Percentiles rank a stretch among this genome's conserved stretches.
Evolutionary conservation across 1,140 invertebrate genomes (phyloP).

Genomic region (Tetramorium simillimum): DNA sequence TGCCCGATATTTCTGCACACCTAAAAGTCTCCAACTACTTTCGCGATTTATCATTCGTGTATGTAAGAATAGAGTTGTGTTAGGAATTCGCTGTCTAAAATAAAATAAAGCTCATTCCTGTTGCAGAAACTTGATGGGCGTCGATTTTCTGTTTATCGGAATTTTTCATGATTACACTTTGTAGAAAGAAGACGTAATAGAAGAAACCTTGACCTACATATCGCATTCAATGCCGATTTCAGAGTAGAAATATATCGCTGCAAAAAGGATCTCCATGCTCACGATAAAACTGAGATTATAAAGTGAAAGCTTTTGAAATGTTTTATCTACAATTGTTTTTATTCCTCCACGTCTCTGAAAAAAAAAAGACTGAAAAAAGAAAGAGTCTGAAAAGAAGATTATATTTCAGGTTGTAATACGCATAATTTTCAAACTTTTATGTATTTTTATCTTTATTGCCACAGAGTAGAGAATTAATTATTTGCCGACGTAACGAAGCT

Average conservation of each 20-base stretch:
- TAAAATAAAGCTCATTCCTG: background rate
- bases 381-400: background rate
- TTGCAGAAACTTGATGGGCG: background rate
- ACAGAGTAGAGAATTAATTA: background rate
- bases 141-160: slow-evolving; percentile 11
- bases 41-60: slow-evolving; percentile 17
- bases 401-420: background rate
- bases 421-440: background rate
- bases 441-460: background rate
- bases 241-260: background rate
- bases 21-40: slow-evolving; percentile 21
- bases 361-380: background rate
- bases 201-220: background rate
- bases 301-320: background rate
- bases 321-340: background rate
- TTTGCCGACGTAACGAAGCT: background rate
- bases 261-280: background rate
- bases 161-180: background rate
- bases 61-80: background rate
- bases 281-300: background rate
- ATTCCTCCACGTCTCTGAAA: background rate
- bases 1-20: slow-evolving; percentile 17
- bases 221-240: background rate
- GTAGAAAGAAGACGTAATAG: background rate
- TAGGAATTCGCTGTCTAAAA: slow-evolving; percentile 28